These are phyloP conservation scores for Otocyon megalotis DNA, from an alignment of 2,113 vertebrate genomes.

Conservation along the genomic window DNA sequence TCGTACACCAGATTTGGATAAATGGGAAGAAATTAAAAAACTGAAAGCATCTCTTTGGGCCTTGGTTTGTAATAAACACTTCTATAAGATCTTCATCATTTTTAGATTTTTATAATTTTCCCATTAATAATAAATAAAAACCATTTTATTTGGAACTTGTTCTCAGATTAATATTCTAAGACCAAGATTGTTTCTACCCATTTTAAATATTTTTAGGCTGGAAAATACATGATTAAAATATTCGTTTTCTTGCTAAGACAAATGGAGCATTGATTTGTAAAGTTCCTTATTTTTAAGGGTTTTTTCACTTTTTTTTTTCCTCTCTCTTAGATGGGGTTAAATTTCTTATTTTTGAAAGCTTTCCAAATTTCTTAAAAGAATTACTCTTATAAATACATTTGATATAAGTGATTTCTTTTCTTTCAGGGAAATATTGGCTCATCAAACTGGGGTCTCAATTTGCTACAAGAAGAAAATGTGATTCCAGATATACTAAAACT, in stretches of 20 bases:
- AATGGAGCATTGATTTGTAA: background rate
- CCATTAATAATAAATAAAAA: constrained; percentile 34
- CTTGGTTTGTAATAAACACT: constrained; percentile 90
- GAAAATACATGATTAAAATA: constrained; percentile 24
- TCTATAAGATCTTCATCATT: constrained; percentile 63
- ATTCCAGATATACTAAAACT: constrained; percentile 96
- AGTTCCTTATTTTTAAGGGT: constrained; percentile 6
- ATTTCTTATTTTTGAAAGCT: constrained; percentile 35
- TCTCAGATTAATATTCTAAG: constrained; percentile 47
- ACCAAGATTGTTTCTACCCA: constrained; percentile 9
- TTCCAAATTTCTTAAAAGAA: constrained; percentile 51
- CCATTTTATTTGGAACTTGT: constrained; percentile 40
- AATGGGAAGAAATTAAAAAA: constrained; percentile 99
- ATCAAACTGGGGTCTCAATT: constrained; percentile 98
- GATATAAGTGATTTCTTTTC: constrained; percentile 60
- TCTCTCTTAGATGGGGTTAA: background rate
- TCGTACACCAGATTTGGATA: constrained; percentile 97
- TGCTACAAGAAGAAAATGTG: constrained; percentile 98
- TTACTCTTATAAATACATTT: constrained; percentile 34
- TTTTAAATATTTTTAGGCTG: constrained; percentile 52
- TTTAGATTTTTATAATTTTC: constrained; percentile 46
- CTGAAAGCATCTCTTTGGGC: constrained; percentile 99
- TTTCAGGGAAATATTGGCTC: constrained; percentile 98
- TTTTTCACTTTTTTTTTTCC: background rate
- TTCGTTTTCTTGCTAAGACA: constrained; percentile 48